Percentiles rank a stretch among this genome's conserved stretches.
These are phyloP conservation scores for Diadema setosum DNA, from an alignment of 35 echinoderm and acorn worm genomes.

Conservation along the genomic window DNA sequence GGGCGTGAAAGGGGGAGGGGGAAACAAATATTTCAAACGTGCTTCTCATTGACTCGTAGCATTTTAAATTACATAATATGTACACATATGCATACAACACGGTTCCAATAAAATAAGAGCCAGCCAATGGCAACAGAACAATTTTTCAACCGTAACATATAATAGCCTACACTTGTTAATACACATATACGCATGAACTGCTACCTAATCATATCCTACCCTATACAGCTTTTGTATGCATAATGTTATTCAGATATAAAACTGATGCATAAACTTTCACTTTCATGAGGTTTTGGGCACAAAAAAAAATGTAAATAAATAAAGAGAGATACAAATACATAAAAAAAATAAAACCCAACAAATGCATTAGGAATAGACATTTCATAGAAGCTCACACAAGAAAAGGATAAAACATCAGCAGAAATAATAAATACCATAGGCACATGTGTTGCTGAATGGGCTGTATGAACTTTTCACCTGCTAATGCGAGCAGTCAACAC, in stretches of 20 bases:
- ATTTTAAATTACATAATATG: slow-evolving; percentile 5
- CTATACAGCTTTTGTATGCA: neutral
- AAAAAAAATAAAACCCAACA: no score
- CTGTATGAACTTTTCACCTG: no score
- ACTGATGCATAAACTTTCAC: neutral
- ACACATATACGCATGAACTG: neutral
- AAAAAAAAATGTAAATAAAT: no score
- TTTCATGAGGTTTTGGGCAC: no score
- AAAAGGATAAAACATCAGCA: neutral
- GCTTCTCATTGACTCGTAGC: neutral
- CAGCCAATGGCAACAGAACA: neutral
- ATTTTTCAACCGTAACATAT: neutral
- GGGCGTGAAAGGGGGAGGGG: no score
- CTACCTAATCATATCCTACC: neutral
- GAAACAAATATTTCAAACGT: no score
- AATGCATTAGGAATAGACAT: neutral
- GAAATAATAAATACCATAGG: slow-evolving; percentile 13
- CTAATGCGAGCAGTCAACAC: no score
- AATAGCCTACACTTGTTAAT: neutral
- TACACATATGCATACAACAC: slow-evolving; percentile 1
- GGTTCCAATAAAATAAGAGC: slow-evolving; percentile 1
- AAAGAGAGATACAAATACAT: no score
- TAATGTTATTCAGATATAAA: neutral
- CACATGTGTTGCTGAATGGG: neutral
- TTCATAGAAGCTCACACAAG: neutral